These are phyloP conservation scores for Acrobasis repandana DNA, from an alignment of 2,888 invertebrate species.

Conservation along the genomic window DNA sequence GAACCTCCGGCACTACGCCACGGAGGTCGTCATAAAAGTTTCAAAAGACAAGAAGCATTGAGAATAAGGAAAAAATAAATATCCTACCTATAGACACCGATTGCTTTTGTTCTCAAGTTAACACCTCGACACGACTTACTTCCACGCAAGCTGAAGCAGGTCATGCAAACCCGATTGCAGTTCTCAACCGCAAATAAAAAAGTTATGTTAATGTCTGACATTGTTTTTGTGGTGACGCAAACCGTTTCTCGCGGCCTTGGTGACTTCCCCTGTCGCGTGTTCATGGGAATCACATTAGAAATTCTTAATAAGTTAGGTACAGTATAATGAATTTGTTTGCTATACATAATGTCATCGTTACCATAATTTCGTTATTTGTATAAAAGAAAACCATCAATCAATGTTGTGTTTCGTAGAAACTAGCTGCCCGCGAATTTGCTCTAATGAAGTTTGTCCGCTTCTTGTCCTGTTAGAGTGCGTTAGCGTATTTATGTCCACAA, in stretches of 20 bases:
- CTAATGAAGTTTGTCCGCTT: background rate
- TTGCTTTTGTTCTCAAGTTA: background rate
- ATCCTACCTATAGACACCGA: background rate
- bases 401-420: background rate
- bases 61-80: too few relatives aligned
- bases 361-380: slow-evolving; percentile 13
- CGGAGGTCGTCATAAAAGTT: too few relatives aligned
- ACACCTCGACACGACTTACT: background rate
- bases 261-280: slow-evolving; percentile 44
- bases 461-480: too few relatives aligned
- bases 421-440: background rate
- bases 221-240: slow-evolving; percentile 31
- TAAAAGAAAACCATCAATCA: slow-evolving; percentile 13
- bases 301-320: slow-evolving; percentile 34
- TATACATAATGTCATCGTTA: slow-evolving; percentile 24
- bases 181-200: slow-evolving; percentile 26
- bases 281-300: slow-evolving; percentile 41
- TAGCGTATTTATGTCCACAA: too few relatives aligned
- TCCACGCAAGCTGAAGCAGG: slow-evolving; percentile 3
- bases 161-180: slow-evolving; percentile 17
- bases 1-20: too few relatives aligned
- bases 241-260: slow-evolving; percentile 37
- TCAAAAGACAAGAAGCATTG: too few relatives aligned
- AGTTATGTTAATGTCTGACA: slow-evolving; percentile 31
- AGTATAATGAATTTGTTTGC: slow-evolving; percentile 22